Conservation (phyloP, 2,888 invertebrate genomes). For the Nymphalis urticae region DNA sequence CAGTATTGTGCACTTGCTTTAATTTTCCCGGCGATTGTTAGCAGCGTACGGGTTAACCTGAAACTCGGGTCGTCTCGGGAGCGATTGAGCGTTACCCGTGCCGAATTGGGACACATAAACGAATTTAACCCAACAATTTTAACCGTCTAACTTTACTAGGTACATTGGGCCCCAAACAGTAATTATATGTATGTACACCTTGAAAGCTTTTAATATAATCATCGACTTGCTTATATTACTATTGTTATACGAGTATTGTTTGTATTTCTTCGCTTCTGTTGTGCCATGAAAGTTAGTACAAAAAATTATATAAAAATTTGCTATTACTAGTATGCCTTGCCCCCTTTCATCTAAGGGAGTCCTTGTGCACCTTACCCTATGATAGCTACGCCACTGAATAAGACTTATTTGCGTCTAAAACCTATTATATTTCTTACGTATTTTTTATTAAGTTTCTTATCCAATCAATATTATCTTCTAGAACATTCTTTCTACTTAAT, state of each 20-base stretch:
- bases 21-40: conserved; percentile 59
- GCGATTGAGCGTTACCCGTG: conserved; percentile 65
- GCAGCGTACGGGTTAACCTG: conserved; percentile 59
- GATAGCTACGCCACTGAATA: no score
- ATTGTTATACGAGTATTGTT: neutral
- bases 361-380: no score
- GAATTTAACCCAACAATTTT: conserved; percentile 76
- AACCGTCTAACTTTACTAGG: conserved; percentile 62
- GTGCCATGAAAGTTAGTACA: no score
- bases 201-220: conserved; percentile 4
- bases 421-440: no score
- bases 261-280: no score
- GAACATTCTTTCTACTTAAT: no score
- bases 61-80: conserved; percentile 67
- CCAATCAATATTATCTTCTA: no score
- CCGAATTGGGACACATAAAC: conserved; percentile 64
- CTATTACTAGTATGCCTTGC: no score
- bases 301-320: no score
- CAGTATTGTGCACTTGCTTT: conserved; percentile 54
- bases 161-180: conserved; percentile 18
- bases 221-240: conserved; percentile 10
- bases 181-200: conserved; percentile 12
- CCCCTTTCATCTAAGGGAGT: no score
- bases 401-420: no score
- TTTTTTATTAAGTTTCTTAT: no score